phyloP scores from a whole-genome alignment of 2,888 invertebrate genomes.

The Alsophila aescularia region DNA sequence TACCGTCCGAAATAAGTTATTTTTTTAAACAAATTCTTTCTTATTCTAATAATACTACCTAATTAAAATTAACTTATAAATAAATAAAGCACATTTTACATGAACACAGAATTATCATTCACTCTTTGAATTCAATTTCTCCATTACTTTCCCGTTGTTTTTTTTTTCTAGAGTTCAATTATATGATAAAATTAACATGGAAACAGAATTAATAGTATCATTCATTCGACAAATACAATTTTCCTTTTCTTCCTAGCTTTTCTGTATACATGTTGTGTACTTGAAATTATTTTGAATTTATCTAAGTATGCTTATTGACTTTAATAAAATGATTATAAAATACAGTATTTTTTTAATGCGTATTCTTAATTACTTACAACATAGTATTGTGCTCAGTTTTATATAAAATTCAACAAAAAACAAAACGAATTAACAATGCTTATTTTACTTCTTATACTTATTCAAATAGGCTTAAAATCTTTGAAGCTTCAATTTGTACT shows the following conservation, averaged over 20 bases:
- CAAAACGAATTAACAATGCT: conserved; percentile 18
- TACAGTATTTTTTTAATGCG: too few species aligned
- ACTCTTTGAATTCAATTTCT: neutral
- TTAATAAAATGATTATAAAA: too few species aligned
- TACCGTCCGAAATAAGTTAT: neutral
- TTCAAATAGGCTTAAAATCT: conserved; percentile 7
- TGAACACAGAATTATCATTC: conserved; percentile 9
- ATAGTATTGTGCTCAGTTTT: conserved; percentile 4
- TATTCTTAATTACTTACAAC: too few species aligned
- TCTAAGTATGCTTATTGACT: too few species aligned
- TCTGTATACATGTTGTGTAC: too few species aligned
- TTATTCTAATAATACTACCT: conserved; percentile 1
- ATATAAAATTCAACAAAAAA: conserved; percentile 25
- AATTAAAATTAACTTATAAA: conserved; percentile 13
- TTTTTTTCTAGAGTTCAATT: neutral
- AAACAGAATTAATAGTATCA: too few species aligned
- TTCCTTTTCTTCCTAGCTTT: too few species aligned
- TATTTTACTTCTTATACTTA: neutral
- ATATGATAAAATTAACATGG: too few species aligned
- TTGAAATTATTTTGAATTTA: too few species aligned
- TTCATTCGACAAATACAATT: too few species aligned
- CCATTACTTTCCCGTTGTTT: neutral
- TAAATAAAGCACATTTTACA: conserved; percentile 20
- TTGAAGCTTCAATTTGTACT: conserved; percentile 20
- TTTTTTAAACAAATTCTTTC: neutral